These are phyloP conservation scores for Dicycla oo DNA, from an alignment of 2,888 invertebrate genomes.

Conservation along the genomic window DNA sequence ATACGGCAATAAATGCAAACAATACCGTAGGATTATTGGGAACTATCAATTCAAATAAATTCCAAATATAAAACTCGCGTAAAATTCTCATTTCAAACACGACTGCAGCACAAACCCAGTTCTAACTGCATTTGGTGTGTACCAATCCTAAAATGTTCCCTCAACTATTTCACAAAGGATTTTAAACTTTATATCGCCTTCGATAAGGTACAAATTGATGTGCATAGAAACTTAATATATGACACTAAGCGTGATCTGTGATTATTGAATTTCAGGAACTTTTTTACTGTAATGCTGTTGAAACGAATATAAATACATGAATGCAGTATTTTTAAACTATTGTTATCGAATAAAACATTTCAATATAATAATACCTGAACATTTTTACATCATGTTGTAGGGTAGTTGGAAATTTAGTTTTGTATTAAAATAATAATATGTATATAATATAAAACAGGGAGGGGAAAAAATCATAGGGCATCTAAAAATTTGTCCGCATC, in stretches of 20 bases:
- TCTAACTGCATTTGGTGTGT: slow-evolving; percentile 23
- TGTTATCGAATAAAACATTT: slow-evolving; percentile 26
- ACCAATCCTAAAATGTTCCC: slow-evolving; percentile 8
- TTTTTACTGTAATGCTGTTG: slow-evolving; percentile 42
- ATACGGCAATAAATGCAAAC: not conserved
- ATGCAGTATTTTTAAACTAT: slow-evolving; percentile 28
- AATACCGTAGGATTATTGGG: not conserved
- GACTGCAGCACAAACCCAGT: not conserved
- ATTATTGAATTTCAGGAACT: slow-evolving; percentile 64
- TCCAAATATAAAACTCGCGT: not conserved
- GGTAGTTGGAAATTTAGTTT: slow-evolving; percentile 31
- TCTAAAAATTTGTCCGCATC: too few species aligned
- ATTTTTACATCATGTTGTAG: slow-evolving; percentile 18
- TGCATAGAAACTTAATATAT: slow-evolving; percentile 47
- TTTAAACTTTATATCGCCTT: slow-evolving; percentile 18
- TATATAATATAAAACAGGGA: too few species aligned
- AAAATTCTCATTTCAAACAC: not conserved
- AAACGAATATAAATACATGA: slow-evolving; percentile 25
- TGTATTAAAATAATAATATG: not conserved
- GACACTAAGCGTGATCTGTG: slow-evolving; percentile 70
- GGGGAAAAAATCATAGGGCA: too few species aligned
- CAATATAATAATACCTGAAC: not conserved
- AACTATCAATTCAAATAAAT: not conserved
- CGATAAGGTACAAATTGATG: slow-evolving; percentile 38
- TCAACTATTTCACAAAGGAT: slow-evolving; percentile 13